These are phyloP conservation scores for Goniozus legneri DNA, from an alignment of 1,140 invertebrate genomes.

Conservation along the genomic window DNA sequence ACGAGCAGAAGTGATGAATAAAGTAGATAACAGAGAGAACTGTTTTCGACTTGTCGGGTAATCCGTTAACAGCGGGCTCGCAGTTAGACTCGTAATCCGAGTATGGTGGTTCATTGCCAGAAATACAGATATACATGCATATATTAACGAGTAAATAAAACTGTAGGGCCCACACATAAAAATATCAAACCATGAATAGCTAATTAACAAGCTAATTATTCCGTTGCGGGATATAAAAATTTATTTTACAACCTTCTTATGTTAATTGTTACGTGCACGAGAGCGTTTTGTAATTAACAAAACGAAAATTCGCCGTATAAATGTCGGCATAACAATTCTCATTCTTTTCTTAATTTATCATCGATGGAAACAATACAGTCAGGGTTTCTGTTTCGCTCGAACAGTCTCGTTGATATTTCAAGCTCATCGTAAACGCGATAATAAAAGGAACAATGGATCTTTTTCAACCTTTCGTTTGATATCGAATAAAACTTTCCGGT, in stretches of 20 bases:
- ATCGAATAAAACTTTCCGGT: neutral
- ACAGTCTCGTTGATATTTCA: constrained; percentile 14
- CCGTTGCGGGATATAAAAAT: too few relatives aligned
- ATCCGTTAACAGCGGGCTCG: constrained; percentile 45
- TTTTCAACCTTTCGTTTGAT: neutral
- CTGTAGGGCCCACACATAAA: too few relatives aligned
- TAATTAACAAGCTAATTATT: too few relatives aligned
- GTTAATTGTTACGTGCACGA: too few relatives aligned
- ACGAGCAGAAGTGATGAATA: neutral
- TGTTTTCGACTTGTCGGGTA: constrained; percentile 35
- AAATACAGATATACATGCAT: too few relatives aligned
- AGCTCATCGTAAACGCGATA: constrained; percentile 7
- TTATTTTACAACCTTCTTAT: too few relatives aligned
- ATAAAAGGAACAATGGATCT: constrained; percentile 1
- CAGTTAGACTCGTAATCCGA: constrained; percentile 38
- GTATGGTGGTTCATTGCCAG: too few relatives aligned
- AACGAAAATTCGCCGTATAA: constrained; percentile 2
- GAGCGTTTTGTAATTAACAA: too few relatives aligned
- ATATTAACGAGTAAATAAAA: too few relatives aligned
- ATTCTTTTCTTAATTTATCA: constrained; percentile 13
- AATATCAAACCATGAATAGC: too few relatives aligned
- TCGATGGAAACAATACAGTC: constrained; percentile 10
- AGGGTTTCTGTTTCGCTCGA: constrained; percentile 9
- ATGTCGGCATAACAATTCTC: too few relatives aligned
- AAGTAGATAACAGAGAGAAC: constrained; percentile 19